Evolutionary conservation across 2,888 invertebrate species (phyloP).

Genomic region (Apodemia mormo): DNA sequence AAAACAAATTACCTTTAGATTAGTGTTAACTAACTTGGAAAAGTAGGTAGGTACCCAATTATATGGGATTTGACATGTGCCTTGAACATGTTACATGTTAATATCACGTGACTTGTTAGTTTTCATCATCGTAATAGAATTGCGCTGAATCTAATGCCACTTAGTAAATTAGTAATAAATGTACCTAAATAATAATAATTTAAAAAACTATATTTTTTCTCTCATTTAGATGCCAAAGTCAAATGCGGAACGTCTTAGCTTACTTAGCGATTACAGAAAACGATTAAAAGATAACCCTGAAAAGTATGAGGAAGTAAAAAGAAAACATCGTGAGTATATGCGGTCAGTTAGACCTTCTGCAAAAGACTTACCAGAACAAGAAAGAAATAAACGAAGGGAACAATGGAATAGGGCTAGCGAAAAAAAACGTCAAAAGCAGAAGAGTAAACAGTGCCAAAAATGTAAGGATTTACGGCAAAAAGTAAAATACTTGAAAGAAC

Average conservation of each 20-base stretch:
- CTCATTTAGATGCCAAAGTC: conserved; percentile 12
- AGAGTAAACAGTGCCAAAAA: background rate
- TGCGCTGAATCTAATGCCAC: background rate
- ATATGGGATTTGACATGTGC: background rate
- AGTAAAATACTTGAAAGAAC: background rate
- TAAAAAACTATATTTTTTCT: background rate
- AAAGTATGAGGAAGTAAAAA: conserved; percentile 13
- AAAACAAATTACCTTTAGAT: background rate
- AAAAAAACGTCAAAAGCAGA: background rate
- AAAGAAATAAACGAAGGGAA: conserved; percentile 10
- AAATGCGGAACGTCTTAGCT: conserved; percentile 7
- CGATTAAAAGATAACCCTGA: conserved; percentile 10
- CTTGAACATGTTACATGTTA: background rate
- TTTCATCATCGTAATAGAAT: too few relatives aligned
- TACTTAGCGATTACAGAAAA: conserved; percentile 12
- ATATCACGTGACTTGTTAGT: background rate
- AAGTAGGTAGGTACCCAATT: background rate
- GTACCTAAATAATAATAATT: background rate
- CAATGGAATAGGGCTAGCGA: background rate
- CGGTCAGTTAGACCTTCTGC: background rate
- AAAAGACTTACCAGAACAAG: conserved; percentile 9
- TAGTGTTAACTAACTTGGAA: background rate
- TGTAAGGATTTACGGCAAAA: conserved; percentile 1
- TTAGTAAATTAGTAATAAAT: too few relatives aligned
- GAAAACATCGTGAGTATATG: conserved; percentile 2